phyloP scores from a whole-genome alignment of 2,888 invertebrate genomes.

The Lithophane ornitopus region DNA sequence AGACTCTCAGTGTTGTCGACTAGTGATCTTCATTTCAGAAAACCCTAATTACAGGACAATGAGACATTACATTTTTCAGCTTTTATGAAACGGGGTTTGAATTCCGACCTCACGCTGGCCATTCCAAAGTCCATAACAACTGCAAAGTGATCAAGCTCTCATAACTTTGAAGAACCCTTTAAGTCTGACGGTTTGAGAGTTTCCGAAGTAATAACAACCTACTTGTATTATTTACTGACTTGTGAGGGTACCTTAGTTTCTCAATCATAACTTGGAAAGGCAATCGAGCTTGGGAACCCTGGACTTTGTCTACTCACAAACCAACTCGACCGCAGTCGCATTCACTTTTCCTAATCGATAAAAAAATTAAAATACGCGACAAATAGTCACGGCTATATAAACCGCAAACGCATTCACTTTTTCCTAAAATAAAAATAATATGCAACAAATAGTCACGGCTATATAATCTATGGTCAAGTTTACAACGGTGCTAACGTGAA shows the following conservation, averaged over 20 bases:
- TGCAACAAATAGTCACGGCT: background rate
- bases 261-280: slow-evolving; percentile 39
- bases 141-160: slow-evolving; percentile 22
- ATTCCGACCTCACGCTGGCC: background rate
- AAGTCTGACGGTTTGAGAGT: slow-evolving; percentile 23
- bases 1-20: too few relatives aligned
- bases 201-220: slow-evolving; percentile 46
- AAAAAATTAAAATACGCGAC: background rate
- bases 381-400: background rate
- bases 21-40: too few relatives aligned
- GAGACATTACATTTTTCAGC: background rate
- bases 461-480: background rate
- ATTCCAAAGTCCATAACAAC: slow-evolving; percentile 11
- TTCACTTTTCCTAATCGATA: background rate
- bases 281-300: slow-evolving; percentile 7
- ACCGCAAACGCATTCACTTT: background rate
- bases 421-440: background rate
- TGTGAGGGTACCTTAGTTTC: slow-evolving; percentile 14
- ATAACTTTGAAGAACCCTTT: slow-evolving; percentile 31
- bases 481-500: background rate
- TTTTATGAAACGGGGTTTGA: background rate
- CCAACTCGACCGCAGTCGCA: background rate
- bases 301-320: background rate
- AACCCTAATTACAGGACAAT: too few relatives aligned
- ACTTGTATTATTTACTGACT: slow-evolving; percentile 39